Evolutionary conservation across 1,140 invertebrate species (phyloP), one percentile per base, ranked within the genome.

Genomic region (Solenopsis invicta): DNA sequence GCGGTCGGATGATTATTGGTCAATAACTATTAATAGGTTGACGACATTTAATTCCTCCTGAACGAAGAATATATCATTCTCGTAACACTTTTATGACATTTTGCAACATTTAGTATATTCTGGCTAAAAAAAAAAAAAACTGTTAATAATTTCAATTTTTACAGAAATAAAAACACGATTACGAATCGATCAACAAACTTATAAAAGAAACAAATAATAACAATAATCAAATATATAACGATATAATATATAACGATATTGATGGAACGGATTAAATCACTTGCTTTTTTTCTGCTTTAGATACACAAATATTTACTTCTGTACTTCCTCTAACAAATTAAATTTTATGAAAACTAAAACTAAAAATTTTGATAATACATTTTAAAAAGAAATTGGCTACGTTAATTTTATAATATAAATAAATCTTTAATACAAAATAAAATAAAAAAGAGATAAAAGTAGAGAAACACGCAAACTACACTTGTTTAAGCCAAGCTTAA

Each of bases 401-500:
- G 12, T 52, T 48, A 16, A 34, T 48, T 78, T 16, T 50, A 59
- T 82, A 24, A 12, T 2, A 48, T 48, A 21, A 61, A 37, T 16
- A 59, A 24, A 74, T 72, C 12, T 34, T 21, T 72, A 34, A 69
- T 24, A 29, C 2, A 18, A 48, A 52, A 66, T n/a, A n/a, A 74
- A 82, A 82, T 18, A 72, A 75, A 50, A 34, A 8, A 50, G 5
- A 37, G 8, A 61, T 18, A 13, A 24, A 48, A 74, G 18, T 41
- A 9, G 0, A 52, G 10, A 21, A n/a, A 37, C 13, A n/a, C 21
- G 18, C 16, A 34, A 66, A 21, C 21, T 45, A 50, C 54, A 61
- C 54, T 84, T 50, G 77, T 13, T 75, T 75, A 61, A 74, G n/a
- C 37, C 61, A 61, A 74, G n/a, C 37, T 52, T 48, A 48, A 74